A percentile compares a stretch with the other conserved stretches of the same genome.
Evolutionary conservation across 2,797 vertebrate species (phyloP).

Genomic region (Gobionotothen gibberifrons): DNA sequence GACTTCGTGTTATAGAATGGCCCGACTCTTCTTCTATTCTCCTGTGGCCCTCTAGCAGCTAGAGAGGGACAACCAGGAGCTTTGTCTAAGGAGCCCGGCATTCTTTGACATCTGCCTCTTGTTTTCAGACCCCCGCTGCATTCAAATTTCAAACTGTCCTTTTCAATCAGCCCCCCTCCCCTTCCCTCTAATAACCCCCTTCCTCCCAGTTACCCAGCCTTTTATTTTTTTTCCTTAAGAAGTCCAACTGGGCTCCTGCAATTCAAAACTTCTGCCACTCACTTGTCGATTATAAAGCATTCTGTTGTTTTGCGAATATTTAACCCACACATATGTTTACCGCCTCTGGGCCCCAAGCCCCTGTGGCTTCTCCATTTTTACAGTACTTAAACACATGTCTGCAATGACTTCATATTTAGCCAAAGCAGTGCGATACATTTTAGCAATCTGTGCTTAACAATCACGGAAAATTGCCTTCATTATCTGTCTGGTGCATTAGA

Average conservation of each 20-base stretch:
- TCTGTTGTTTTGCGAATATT: constrained; percentile 62
- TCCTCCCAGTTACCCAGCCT: constrained; percentile 62
- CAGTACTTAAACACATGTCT: constrained; percentile 81
- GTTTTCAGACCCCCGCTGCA: constrained; percentile 79
- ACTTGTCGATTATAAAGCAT: constrained; percentile 70
- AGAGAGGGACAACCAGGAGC: constrained; percentile 80
- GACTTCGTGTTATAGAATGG: constrained; percentile 78
- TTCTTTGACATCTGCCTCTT: constrained; percentile 88
- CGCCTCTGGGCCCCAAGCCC: constrained; percentile 76
- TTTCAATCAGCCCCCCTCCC: constrained; percentile 75
- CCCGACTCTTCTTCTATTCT: constrained; percentile 82
- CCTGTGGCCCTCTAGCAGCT: constrained; percentile 77
- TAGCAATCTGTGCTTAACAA: constrained; percentile 74
- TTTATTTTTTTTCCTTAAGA: constrained; percentile 53
- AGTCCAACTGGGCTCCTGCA: constrained; percentile 64
- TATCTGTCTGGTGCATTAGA: constrained; percentile 28
- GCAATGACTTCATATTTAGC: constrained; percentile 71
- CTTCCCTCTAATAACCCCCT: constrained; percentile 71
- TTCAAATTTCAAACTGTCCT: constrained; percentile 86
- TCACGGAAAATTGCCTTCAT: constrained; percentile 56
- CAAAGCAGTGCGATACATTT: constrained; percentile 67
- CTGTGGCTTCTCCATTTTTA: constrained; percentile 77
- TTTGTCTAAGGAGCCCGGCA: constrained; percentile 80
- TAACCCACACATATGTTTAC: constrained; percentile 75
- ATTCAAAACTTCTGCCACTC: constrained; percentile 63